Evolutionary conservation across 2,888 invertebrate species (phyloP).

Genomic region (Conomelus anceps): DNA sequence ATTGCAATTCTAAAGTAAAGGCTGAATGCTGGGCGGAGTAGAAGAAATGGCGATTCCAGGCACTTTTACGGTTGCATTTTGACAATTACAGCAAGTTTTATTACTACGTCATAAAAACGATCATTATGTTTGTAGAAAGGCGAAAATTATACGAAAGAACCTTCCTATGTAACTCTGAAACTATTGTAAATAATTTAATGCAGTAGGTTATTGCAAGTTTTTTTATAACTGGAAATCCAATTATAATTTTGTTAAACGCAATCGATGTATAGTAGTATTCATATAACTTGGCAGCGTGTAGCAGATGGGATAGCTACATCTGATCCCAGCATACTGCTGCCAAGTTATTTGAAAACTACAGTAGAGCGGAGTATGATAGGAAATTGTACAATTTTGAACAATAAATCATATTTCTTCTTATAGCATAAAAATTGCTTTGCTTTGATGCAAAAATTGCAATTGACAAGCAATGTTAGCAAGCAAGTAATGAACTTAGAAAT

Average conservation of each 20-base stretch:
- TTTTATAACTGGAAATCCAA: neutral
- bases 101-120: neutral
- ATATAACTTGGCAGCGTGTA: too few relatives aligned
- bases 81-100: neutral
- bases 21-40: neutral
- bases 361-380: too few relatives aligned
- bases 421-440: neutral
- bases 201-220: neutral
- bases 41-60: neutral
- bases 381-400: too few relatives aligned
- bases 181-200: neutral
- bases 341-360: too few relatives aligned
- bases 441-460: too few relatives aligned
- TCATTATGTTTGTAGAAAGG: neutral
- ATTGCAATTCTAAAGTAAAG: too few relatives aligned
- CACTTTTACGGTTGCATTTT: neutral
- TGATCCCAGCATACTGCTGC: too few relatives aligned
- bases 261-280: too few relatives aligned
- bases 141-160: neutral
- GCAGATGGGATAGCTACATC: too few relatives aligned
- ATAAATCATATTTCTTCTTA: too few relatives aligned
- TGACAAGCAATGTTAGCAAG: too few relatives aligned
- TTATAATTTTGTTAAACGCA: neutral
- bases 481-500: too few relatives aligned
- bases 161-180: neutral